Evolutionary conservation across 2,113 vertebrate species (phyloP).

Genomic region (Ctenomys sociabilis): DNA sequence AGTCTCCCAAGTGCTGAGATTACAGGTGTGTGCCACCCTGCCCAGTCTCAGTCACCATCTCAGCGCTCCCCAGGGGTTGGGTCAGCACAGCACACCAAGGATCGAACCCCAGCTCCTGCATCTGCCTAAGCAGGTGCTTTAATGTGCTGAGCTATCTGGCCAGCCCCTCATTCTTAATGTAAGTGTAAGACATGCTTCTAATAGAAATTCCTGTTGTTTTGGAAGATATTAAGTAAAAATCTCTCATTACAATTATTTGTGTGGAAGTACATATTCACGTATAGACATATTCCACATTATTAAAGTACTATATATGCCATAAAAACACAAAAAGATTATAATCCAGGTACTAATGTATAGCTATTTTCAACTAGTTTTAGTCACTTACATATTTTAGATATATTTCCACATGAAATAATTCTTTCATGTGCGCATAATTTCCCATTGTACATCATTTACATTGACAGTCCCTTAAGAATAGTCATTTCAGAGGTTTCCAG

Average conservation of each 20-base stretch:
- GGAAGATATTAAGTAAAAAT: neutral
- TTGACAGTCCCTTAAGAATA: neutral
- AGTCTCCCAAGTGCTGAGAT: no score
- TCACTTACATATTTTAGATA: neutral
- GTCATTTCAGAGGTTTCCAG: neutral
- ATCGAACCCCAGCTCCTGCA: no score
- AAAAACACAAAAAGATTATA: slow-evolving; percentile 11
- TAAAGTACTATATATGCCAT: neutral
- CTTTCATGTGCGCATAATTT: neutral
- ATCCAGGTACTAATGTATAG: neutral
- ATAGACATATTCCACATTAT: neutral
- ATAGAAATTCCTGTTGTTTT: neutral
- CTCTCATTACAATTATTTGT: neutral
- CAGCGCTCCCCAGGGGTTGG: no score
- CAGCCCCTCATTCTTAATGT: neutral
- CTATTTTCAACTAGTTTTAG: neutral
- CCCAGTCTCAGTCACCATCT: no score
- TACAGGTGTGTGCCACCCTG: no score
- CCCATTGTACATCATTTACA: neutral
- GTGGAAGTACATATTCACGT: neutral
- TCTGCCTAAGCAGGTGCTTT: no score
- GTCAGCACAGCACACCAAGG: no score
- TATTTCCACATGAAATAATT: slow-evolving; percentile 43
- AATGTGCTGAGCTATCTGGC: no score
- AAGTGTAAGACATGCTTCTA: neutral